phyloP scores from a whole-genome alignment of 2,113 vertebrate genomes.

The Notothenia rossii region DNA sequence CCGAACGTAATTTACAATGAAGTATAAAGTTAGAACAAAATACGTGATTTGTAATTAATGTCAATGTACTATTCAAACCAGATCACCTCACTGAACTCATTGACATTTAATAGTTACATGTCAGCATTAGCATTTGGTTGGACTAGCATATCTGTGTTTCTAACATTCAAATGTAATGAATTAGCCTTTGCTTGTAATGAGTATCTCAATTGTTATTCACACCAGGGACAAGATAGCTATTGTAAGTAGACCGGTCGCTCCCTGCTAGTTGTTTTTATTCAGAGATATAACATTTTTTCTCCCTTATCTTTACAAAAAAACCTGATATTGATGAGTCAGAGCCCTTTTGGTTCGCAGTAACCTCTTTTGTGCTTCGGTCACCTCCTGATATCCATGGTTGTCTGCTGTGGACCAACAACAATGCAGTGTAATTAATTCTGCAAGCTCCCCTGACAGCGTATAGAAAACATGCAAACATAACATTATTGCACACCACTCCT shows the following conservation, averaged over 20 bases:
- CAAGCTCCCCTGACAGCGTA: conserved; percentile 12
- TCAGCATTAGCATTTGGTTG: neutral
- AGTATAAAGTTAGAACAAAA: neutral
- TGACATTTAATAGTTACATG: neutral
- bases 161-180: neutral
- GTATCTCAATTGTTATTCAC: neutral
- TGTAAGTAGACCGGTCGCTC: neutral
- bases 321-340: conserved; percentile 6
- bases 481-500: neutral
- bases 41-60: neutral
- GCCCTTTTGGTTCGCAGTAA: neutral
- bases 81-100: neutral
- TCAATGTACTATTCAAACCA: neutral
- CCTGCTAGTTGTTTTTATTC: neutral
- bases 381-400: conserved; percentile 13
- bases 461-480: conserved; percentile 9
- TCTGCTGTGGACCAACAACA: conserved; percentile 41
- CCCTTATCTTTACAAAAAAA: conserved; percentile 13
- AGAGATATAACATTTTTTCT: conserved; percentile 18
- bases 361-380: conserved; percentile 21
- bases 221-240: neutral
- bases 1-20: no score
- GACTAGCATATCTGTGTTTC: neutral
- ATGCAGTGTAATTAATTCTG: conserved; percentile 42
- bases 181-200: neutral